Conservation (phyloP, 2,113 vertebrate species). For the Macaca nemestrina region DNA sequence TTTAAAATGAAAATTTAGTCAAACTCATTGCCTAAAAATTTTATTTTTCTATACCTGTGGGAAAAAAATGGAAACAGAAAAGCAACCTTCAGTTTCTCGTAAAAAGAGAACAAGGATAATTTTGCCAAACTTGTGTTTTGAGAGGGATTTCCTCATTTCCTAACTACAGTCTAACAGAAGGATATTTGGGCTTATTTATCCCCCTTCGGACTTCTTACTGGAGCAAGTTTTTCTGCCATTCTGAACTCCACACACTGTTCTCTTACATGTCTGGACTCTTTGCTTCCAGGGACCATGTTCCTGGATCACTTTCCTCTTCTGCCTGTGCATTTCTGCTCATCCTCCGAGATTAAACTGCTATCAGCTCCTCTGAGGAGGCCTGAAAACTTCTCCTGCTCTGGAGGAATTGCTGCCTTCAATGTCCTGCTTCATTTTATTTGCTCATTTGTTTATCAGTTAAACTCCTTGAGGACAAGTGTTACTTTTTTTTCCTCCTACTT, state of each 20-base stretch:
- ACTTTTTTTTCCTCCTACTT: neutral
- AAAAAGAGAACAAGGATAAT: neutral
- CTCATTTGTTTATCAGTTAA: neutral
- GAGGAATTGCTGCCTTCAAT: neutral
- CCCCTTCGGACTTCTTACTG: neutral
- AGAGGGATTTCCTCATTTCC: neutral
- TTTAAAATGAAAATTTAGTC: slow-evolving; percentile 9
- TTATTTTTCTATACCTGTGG: neutral
- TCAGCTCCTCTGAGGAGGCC: neutral
- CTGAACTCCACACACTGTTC: neutral
- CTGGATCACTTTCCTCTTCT: neutral
- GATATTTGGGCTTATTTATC: neutral
- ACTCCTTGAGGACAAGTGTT: neutral
- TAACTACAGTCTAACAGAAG: neutral
- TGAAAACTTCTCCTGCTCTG: fast-evolving
- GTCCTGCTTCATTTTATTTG: neutral
- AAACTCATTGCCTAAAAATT: neutral
- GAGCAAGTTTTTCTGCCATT: neutral
- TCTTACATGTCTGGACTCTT: neutral
- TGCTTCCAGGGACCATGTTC: neutral
- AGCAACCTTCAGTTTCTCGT: neutral
- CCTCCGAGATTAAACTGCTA: neutral
- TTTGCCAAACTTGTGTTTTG: neutral
- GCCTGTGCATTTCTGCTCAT: neutral
- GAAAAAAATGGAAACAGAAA: neutral